Base-by-base conservation (phyloP, 2,797 vertebrate genomes). In the Nyctibius grandis region DNA sequence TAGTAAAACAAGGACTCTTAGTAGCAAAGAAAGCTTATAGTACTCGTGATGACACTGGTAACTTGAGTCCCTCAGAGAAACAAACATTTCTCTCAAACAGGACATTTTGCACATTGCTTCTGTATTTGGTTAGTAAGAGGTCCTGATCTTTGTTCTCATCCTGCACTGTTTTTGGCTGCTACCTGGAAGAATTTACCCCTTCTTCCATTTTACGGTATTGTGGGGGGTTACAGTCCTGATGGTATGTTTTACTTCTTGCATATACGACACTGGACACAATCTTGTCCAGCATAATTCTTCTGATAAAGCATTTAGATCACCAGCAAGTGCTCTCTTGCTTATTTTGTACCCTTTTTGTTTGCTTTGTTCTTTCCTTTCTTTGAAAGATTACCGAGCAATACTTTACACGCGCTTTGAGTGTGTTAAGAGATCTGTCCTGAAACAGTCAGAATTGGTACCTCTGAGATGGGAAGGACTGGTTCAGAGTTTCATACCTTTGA, bases 41-140 rank as follows among this genome's bases (percentile, higher is more conserved):
- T 40, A 10, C 51, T 53, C 14, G 3, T 34, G 56, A 19, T 6
- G 21, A 9, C 47, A 28, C 15, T 29, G 29, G 9, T 53, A 4
- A 44, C 50, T 60, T 26, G 42, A 65, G 54, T 70, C 18, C 25
- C 15, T 56, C 48, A 76, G 88, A 81, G 45, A 36, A 63, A 31
- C 47, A 70, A 81, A 4, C n/a, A n/a, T n/a, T n/a, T n/a, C n/a
- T n/a, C n/a, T n/a, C n/a, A n/a, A n/a, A n/a, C 48, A 65, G 67
- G 67, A 54, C 44, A n/a, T 70, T 86, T 94, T 75, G 45, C 72
- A 31, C 51, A 25, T 54, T 81, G 36, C 36, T 78, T 95, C 67
- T 88, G 40, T 85, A 26, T 60, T 90, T 96, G 59, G 20, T 69
- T 79, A 74, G 51, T 72, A 90, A 57, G 72, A 61, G 25, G 19